A percentile compares a stretch with the other conserved stretches of the same genome.
Evolutionary conservation across 1,140 invertebrate genomes (phyloP).

Genomic region (Hylyphantes graminicola): DNA sequence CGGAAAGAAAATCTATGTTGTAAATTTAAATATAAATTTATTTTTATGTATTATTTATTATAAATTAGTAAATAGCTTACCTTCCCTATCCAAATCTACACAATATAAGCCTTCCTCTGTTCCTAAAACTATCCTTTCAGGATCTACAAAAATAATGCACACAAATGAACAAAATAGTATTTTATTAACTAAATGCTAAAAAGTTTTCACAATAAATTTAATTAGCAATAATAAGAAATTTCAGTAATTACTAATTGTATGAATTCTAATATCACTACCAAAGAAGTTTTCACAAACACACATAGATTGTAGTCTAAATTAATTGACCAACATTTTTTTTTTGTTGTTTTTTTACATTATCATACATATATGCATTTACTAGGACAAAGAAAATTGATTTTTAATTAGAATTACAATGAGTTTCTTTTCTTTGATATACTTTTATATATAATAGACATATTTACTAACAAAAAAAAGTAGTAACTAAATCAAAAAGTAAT

Average conservation of each 20-base stretch:
- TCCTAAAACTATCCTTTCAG: conserved; percentile 87
- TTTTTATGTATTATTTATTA: neutral
- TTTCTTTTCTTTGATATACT: neutral
- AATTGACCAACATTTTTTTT: too few species aligned
- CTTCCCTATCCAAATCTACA: conserved; percentile 90
- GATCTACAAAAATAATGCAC: conserved; percentile 62
- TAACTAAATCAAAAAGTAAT: neutral
- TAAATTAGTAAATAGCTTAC: conserved; percentile 1
- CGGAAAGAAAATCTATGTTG: too few species aligned
- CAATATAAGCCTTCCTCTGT: conserved; percentile 96
- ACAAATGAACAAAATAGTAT: neutral
- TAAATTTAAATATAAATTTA: too few species aligned
- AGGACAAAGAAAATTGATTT: too few species aligned
- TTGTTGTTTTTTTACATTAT: too few species aligned
- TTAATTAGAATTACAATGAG: too few species aligned
- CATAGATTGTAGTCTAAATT: too few species aligned
- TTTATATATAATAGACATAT: neutral
- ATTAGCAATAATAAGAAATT: neutral
- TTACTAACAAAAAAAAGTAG: neutral
- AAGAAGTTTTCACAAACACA: too few species aligned
- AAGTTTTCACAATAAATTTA: neutral
- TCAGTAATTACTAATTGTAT: too few species aligned
- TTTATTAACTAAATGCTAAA: too few species aligned
- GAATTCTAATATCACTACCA: too few species aligned
- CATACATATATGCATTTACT: too few species aligned